Evolutionary conservation across 2,113 vertebrate genomes (phyloP).

Genomic region (Girardinichthys multiradiatus): DNA sequence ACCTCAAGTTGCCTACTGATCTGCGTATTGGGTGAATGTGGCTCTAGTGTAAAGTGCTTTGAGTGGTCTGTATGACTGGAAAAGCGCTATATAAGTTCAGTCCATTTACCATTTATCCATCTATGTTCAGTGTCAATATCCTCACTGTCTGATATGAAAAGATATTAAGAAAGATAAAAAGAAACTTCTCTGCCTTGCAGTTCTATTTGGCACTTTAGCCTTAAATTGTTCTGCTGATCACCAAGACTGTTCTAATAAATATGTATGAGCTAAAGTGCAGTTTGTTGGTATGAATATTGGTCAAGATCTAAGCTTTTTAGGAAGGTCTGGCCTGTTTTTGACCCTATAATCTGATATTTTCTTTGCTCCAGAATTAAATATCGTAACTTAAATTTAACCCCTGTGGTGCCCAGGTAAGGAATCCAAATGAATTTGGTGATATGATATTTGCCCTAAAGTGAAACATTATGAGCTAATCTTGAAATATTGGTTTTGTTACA

Average conservation of each 20-base stretch:
- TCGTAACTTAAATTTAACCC: background rate
- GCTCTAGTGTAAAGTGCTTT: no score
- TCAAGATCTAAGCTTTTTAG: background rate
- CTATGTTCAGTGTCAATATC: background rate
- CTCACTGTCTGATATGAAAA: slow-evolving; percentile 1
- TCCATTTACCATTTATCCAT: no score
- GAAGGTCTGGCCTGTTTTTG: background rate
- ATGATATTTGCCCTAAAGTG: background rate
- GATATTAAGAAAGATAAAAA: background rate
- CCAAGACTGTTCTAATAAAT: background rate
- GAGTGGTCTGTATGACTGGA: no score
- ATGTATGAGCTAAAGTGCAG: background rate
- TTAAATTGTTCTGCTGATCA: background rate
- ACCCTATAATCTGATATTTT: slow-evolving; percentile 5
- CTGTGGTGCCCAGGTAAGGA: background rate
- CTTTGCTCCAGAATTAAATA: background rate
- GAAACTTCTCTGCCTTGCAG: background rate
- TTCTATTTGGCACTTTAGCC: background rate
- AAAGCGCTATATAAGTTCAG: no score
- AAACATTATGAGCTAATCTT: background rate
- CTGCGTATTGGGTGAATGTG: no score
- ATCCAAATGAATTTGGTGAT: background rate
- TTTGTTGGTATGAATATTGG: background rate
- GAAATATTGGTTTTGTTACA: background rate
- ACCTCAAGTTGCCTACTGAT: no score